A percentile compares a stretch with the other conserved stretches of the same genome.
Conservation (phyloP, 2,797 vertebrate species). For the Eleutherodactylus coqui region DNA sequence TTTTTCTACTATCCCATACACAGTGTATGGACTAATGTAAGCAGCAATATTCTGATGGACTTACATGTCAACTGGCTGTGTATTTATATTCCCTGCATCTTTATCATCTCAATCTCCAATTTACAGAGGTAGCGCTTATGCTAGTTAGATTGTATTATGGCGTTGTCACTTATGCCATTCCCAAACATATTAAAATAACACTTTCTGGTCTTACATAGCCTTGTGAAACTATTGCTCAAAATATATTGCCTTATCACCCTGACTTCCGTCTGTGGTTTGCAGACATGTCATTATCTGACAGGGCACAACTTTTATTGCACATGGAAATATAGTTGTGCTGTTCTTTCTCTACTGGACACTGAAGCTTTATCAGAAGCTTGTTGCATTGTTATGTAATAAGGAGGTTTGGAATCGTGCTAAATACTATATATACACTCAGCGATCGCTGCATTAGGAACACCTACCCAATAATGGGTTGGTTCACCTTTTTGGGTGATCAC, state of each 20-base stretch:
- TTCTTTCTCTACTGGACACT: not conserved
- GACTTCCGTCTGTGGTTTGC: not conserved
- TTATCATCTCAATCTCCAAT: not conserved
- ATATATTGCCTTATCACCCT: conserved; percentile 5
- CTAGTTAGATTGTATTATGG: not conserved
- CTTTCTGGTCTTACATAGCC: not conserved
- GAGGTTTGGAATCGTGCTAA: too few species aligned
- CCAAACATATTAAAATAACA: not conserved
- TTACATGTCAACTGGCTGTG: not conserved
- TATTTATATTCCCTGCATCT: not conserved
- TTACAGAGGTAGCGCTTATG: not conserved
- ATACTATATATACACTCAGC: too few species aligned
- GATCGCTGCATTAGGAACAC: too few species aligned
- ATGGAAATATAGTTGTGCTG: not conserved
- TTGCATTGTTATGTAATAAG: too few species aligned
- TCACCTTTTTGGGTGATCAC: too few species aligned
- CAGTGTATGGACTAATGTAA: not conserved
- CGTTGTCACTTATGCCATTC: not conserved
- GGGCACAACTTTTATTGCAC: not conserved
- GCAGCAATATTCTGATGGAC: not conserved
- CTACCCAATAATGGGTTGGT: too few species aligned
- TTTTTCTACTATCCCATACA: not conserved
- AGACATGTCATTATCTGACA: not conserved
- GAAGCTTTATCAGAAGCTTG: not conserved
- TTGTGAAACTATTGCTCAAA: conserved; percentile 2